Evolutionary conservation across 2,888 invertebrate species (phyloP), one percentile per base, ranked within the genome.

Genomic region (Tenthredo livida): DNA sequence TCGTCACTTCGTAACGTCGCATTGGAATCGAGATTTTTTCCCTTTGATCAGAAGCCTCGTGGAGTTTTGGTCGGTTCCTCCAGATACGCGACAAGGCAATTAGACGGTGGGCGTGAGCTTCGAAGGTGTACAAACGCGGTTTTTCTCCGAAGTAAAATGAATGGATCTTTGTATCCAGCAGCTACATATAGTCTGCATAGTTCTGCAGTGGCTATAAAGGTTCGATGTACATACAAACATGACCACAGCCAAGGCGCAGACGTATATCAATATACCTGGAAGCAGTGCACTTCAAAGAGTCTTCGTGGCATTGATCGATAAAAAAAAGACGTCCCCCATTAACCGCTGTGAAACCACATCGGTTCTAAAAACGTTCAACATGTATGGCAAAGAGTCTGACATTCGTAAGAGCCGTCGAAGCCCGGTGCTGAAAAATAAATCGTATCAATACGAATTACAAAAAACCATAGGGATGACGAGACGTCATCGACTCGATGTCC

Each of bases 61-160:
- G 17, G 40, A 12, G 40, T 61, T 80, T 80, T 40, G n/a, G 54
- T 54, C 80, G 40, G 29, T 40, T 21, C 25, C n/a, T 83, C 29
- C 47, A 83, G 67, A 83, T n/a, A 47, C 83, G 54, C n/a, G 83
- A 67, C 83, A n/a, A 40, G 61, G 83, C 83, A 83, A 83, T 83
- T 83, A 83, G 50, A 15, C 29, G 43, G 67, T 37, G 67, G 83
- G 70, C 65, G 40, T 80, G 61, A 80, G 37, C 61, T 61, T 6
- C 17, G 61, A 61, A 25, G 33, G 80, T 40, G 10, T 40, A 80
- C 33, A 80, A 37, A 25, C 37, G 29, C 40, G 15, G n/a, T 33
- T 29, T 80, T 61, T 61, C 21, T 25, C 17, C 40, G 0, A 80
- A 61, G 21, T 40, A 12, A 29, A 40, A 61, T 37, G 58, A 80